Percentiles rank a stretch among this genome's conserved stretches.
Conservation (phyloP, 2,888 invertebrate genomes). For the Bembecia ichneumoniformis region DNA sequence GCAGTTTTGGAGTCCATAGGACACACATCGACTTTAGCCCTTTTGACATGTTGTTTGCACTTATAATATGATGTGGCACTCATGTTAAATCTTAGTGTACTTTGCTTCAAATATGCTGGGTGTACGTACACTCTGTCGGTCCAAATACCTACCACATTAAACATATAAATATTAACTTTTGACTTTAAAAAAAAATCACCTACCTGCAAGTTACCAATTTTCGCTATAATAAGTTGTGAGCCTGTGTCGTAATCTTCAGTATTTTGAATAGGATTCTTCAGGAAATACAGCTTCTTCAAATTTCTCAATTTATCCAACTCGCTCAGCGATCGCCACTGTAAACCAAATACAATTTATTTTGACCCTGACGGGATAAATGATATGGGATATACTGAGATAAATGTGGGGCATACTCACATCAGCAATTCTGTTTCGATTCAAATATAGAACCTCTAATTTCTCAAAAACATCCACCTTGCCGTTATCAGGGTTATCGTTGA, state of each 20-base stretch:
- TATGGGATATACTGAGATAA: no score
- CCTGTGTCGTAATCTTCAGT: conserved; percentile 78
- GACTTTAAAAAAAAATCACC: neutral
- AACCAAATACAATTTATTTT: conserved; percentile 20
- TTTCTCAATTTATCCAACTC: conserved; percentile 84
- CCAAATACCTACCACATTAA: no score
- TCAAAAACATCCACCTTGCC: conserved; percentile 76
- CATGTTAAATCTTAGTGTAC: no score
- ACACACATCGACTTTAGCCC: no score
- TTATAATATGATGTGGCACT: no score
- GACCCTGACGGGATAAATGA: no score
- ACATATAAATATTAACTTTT: no score
- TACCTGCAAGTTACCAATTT: conserved; percentile 80
- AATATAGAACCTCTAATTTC: conserved; percentile 77
- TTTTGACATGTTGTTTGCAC: no score
- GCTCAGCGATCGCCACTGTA: conserved; percentile 85
- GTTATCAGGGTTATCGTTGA: conserved; percentile 63
- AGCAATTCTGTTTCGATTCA: conserved; percentile 83
- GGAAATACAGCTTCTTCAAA: conserved; percentile 78
- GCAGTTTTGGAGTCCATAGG: no score
- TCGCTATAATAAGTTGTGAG: conserved; percentile 86
- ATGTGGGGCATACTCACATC: conserved; percentile 74
- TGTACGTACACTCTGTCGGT: no score
- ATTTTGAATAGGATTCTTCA: conserved; percentile 79
- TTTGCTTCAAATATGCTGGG: no score